These are phyloP conservation scores for Ametastegia equiseti DNA, from an alignment of 2,888 invertebrate genomes.

Conservation along the genomic window DNA sequence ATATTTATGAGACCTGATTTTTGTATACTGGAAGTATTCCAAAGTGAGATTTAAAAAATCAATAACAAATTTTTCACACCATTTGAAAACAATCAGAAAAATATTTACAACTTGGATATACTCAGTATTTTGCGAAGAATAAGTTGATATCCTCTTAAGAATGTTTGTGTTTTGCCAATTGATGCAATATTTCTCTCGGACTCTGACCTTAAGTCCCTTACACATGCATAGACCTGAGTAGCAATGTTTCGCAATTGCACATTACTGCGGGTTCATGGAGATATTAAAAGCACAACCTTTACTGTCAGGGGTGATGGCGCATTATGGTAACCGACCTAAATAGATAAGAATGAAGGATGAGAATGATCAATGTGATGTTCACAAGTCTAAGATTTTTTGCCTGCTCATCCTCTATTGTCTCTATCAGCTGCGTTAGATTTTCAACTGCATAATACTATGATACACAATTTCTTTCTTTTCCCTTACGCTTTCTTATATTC, in stretches of 20 bases:
- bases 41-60: too few relatives aligned
- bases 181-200: neutral
- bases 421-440: neutral
- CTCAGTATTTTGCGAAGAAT: neutral
- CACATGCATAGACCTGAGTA: neutral
- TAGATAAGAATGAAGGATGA: neutral
- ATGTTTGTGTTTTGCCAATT: neutral
- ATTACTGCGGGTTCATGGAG: conserved; percentile 14
- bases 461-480: neutral
- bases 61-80: too few relatives aligned
- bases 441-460: neutral
- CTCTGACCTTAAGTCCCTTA: neutral
- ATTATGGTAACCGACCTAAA: conserved; percentile 6
- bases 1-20: too few relatives aligned
- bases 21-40: too few relatives aligned
- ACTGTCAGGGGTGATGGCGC: conserved; percentile 1
- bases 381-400: conserved; percentile 12
- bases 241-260: neutral
- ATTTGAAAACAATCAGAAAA: too few relatives aligned
- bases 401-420: neutral
- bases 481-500: neutral
- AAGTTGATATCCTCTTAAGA: neutral
- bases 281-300: conserved; percentile 34
- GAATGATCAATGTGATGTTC: neutral
- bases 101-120: too few relatives aligned